Percentiles rank a stretch among this genome's conserved stretches.
phyloP scores from a whole-genome alignment of 2,797 vertebrate species.

The Vireo griseus region DNA sequence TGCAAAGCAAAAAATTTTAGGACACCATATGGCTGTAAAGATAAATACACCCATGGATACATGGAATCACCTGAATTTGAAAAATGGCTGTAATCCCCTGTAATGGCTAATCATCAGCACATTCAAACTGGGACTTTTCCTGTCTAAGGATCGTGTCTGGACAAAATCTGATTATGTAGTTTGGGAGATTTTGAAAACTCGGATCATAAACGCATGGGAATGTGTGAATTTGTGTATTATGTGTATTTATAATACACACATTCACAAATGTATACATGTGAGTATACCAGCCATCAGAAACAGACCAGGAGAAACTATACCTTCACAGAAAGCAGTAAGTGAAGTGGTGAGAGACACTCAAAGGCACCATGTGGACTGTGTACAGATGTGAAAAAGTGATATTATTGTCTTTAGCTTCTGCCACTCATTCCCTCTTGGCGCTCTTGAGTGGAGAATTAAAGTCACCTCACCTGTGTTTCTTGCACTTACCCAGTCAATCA shows the following conservation, averaged over 20 bases:
- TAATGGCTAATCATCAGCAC: background rate
- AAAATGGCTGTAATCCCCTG: background rate
- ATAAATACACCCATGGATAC: background rate
- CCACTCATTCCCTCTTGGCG: background rate
- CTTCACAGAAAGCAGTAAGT: background rate
- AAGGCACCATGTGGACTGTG: background rate
- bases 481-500: background rate
- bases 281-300: background rate
- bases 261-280: background rate
- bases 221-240: background rate
- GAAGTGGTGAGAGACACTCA: background rate
- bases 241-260: background rate
- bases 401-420: background rate
- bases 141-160: background rate
- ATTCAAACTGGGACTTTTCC: background rate
- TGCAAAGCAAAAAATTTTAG: conserved; percentile 61
- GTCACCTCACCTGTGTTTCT: background rate
- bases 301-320: background rate
- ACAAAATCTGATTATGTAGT: background rate
- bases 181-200: background rate
- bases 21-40: background rate
- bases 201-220: background rate
- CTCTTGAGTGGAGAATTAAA: background rate
- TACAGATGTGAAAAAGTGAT: background rate
- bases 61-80: background rate